These are phyloP conservation scores for Gila orcuttii DNA, from an alignment of 2,113 vertebrate species.

Conservation along the genomic window DNA sequence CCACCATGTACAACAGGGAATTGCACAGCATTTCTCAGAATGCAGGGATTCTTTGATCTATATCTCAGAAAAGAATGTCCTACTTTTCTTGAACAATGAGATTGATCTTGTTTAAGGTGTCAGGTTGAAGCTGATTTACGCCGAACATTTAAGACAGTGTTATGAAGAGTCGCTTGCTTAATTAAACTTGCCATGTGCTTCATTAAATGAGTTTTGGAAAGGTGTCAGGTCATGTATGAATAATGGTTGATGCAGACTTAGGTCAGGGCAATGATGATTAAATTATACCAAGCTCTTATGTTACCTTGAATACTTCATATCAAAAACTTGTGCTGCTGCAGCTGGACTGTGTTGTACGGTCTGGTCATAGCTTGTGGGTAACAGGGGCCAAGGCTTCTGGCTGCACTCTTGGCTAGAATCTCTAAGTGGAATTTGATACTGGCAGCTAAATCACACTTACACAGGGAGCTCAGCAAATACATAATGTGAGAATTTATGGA, in stretches of 20 bases:
- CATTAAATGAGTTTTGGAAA: slow-evolving; percentile 28
- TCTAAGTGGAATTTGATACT: slow-evolving; percentile 35
- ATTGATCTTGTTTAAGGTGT: background rate
- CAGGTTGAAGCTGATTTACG: slow-evolving; percentile 14
- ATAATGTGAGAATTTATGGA: slow-evolving; percentile 38
- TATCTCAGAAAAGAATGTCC: background rate
- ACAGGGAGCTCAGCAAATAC: background rate
- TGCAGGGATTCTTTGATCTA: background rate
- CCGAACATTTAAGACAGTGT: background rate
- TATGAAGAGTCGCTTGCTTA: background rate
- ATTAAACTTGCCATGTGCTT: slow-evolving; percentile 17
- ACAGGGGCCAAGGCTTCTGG: slow-evolving; percentile 16
- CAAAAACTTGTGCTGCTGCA: background rate
- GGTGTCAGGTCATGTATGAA: background rate
- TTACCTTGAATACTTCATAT: background rate
- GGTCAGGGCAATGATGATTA: background rate
- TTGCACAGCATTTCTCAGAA: background rate
- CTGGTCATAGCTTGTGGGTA: background rate
- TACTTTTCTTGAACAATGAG: background rate
- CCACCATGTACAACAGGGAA: slow-evolving; percentile 14
- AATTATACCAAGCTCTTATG: background rate
- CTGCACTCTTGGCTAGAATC: slow-evolving; percentile 23
- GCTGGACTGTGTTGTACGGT: background rate
- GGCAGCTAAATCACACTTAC: slow-evolving; percentile 18
- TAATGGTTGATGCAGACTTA: background rate